Evolutionary conservation across 1,140 invertebrate species (phyloP).

Genomic region (Drosophila busckii): DNA sequence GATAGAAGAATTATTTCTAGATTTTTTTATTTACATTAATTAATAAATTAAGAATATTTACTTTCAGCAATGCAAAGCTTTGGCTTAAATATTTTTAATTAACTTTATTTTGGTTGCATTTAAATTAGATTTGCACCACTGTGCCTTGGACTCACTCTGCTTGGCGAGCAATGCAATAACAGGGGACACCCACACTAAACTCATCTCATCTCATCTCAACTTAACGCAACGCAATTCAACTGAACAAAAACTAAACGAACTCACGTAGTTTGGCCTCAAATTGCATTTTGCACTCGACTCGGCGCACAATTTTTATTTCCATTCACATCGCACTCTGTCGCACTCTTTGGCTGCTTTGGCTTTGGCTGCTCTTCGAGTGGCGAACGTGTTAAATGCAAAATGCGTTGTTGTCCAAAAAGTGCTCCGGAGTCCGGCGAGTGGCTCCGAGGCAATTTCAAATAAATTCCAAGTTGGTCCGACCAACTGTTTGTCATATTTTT

Average conservation of each 20-base stretch:
- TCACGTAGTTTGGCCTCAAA: constrained; percentile 57
- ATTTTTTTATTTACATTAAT: no score
- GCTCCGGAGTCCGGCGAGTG: constrained; percentile 16
- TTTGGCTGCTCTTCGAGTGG: constrained; percentile 23
- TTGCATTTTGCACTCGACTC: constrained; percentile 68
- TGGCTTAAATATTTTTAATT: no score
- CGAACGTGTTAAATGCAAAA: constrained; percentile 69
- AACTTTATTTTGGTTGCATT: no score
- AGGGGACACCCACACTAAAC: no score
- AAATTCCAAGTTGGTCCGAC: constrained; percentile 7
- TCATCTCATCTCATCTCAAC: background rate
- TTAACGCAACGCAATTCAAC: constrained; percentile 21
- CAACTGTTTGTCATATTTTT: constrained; percentile 39
- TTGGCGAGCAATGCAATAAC: no score
- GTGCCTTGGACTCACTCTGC: no score
- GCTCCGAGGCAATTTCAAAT: constrained; percentile 23
- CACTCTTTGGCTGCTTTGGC: no score
- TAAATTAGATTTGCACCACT: no score
- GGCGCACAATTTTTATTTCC: constrained; percentile 64
- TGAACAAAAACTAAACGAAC: constrained; percentile 58
- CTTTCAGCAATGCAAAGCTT: no score
- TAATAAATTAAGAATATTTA: no score
- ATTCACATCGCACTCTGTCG: no score
- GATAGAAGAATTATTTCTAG: no score
- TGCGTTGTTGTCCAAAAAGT: constrained; percentile 16